A percentile compares a stretch with the other conserved stretches of the same genome.
phyloP scores from a whole-genome alignment of 2,888 invertebrate genomes.

The Creontiades dilutus region DNA sequence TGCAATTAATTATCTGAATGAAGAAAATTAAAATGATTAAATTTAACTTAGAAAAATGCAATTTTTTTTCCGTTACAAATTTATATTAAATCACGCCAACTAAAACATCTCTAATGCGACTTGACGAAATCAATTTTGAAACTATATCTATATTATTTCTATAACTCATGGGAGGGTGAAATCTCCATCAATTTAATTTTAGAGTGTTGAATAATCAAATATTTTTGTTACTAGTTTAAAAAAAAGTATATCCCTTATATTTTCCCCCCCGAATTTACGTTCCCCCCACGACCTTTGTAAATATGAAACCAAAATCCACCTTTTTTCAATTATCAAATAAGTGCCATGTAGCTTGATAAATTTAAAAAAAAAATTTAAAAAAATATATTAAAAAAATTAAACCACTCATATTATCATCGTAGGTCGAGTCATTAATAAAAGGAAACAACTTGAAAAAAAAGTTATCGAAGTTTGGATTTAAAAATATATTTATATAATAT shows the following conservation, averaged over 20 bases:
- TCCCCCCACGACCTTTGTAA: conserved; percentile 30
- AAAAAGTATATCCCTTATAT: neutral
- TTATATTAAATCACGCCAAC: too few relatives aligned
- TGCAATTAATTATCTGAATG: too few relatives aligned
- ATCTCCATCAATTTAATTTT: conserved; percentile 55
- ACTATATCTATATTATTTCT: neutral
- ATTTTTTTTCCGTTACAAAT: too few relatives aligned
- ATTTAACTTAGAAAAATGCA: too few relatives aligned
- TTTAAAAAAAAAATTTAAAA: neutral
- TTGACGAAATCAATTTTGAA: neutral
- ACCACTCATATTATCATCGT: neutral
- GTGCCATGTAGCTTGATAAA: conserved; percentile 68
- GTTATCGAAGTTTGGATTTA: conserved; percentile 19
- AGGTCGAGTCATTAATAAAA: conserved; percentile 63
- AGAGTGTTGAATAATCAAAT: conserved; percentile 63
- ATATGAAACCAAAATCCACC: conserved; percentile 43
- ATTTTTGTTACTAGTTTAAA: conserved; percentile 59
- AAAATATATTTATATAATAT: conserved; percentile 2
- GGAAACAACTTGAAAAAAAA: conserved; percentile 37
- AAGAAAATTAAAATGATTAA: too few relatives aligned
- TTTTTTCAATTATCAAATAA: conserved; percentile 64
- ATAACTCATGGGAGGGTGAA: conserved; percentile 46
- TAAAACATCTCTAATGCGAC: neutral
- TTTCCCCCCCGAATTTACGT: conserved; percentile 21
- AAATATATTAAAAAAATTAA: neutral